phyloP scores from a whole-genome alignment of 2,113 vertebrate species.

The Amphiprion percula region DNA sequence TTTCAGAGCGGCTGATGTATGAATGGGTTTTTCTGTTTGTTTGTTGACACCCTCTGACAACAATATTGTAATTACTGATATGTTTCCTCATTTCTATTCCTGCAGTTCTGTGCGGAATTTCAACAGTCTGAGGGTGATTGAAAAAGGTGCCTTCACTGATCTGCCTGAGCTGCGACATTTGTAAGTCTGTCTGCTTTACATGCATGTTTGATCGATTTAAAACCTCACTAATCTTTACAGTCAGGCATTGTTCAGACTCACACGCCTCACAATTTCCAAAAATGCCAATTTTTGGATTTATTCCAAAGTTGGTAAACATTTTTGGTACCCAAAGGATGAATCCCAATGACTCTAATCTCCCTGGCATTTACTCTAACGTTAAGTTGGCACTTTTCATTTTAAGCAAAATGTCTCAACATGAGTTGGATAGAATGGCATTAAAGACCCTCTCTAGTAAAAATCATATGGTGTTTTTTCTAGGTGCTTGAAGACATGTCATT shows the following conservation, averaged over 20 bases:
- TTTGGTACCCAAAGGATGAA: too few species aligned
- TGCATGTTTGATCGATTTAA: not conserved
- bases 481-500: too few species aligned
- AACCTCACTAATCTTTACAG: not conserved
- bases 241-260: not conserved
- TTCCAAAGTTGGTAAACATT: too few species aligned
- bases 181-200: constrained; percentile 81
- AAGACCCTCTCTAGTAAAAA: too few species aligned
- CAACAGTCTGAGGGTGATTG: constrained; percentile 88
- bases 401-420: too few species aligned
- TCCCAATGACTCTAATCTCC: too few species aligned
- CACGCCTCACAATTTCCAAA: not conserved
- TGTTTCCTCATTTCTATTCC: constrained; percentile 46
- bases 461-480: too few species aligned
- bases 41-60: constrained; percentile 47
- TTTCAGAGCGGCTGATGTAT: constrained; percentile 39
- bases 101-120: constrained; percentile 90
- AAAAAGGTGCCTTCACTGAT: constrained; percentile 89
- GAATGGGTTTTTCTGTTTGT: constrained; percentile 24
- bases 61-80: constrained; percentile 52
- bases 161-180: constrained; percentile 90
- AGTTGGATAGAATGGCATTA: too few species aligned
- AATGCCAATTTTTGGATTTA: too few species aligned
- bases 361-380: too few species aligned
- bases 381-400: too few species aligned